Conservation (phyloP, 2,888 invertebrate genomes). For the Aethes cnicana region DNA sequence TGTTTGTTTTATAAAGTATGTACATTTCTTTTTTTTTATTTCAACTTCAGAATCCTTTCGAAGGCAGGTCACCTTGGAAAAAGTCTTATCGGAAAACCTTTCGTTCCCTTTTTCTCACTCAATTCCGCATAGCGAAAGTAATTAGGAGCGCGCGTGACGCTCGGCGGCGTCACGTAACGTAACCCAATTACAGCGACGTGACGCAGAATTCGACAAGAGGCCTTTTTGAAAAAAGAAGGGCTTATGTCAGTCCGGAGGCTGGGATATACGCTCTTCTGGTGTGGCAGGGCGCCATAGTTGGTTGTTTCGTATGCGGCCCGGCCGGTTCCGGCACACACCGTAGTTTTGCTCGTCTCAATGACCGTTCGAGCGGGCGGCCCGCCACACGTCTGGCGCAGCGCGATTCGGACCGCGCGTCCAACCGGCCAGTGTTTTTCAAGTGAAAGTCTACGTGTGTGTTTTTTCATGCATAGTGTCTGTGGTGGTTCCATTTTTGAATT, state of each 20-base stretch:
- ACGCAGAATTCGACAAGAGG: constrained; percentile 66
- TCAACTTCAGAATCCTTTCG: background rate
- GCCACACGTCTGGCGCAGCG: constrained; percentile 77
- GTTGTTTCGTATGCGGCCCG: constrained; percentile 76
- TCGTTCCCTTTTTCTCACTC: constrained; percentile 25
- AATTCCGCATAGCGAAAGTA: constrained; percentile 50
- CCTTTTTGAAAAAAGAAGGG: constrained; percentile 14
- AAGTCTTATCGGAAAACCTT: too few species aligned
- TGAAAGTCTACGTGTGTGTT: constrained; percentile 29
- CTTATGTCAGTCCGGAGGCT: constrained; percentile 4
- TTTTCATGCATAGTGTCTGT: constrained; percentile 8
- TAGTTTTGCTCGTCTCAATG: constrained; percentile 81
- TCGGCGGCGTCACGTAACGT: constrained; percentile 71
- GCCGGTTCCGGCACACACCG: constrained; percentile 75
- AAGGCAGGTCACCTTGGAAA: background rate
- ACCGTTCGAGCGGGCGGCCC: constrained; percentile 84
- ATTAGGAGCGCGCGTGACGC: constrained; percentile 75
- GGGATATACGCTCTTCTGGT: constrained; percentile 15
- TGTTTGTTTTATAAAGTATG: background rate
- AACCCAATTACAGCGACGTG: constrained; percentile 79
- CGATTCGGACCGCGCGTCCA: constrained; percentile 49
- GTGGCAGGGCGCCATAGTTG: constrained; percentile 30
- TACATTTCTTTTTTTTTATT: background rate
- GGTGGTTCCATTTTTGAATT: background rate
- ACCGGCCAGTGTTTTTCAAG: constrained; percentile 28